phyloP scores from a whole-genome alignment of 2,797 vertebrate species.

The Schizopygopsis malacanthus region DNA sequence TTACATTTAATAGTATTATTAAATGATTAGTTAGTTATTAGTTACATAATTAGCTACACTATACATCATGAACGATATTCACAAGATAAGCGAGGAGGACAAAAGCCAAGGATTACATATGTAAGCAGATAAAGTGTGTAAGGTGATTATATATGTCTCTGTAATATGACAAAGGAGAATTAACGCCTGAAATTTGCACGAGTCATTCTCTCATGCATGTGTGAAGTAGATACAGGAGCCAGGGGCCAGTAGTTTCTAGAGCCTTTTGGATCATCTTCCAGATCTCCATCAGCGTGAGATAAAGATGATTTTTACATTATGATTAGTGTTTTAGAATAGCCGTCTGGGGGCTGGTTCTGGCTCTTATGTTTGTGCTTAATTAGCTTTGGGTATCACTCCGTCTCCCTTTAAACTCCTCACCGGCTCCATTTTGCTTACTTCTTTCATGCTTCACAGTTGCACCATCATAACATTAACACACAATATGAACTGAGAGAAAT shows the following conservation, averaged over 20 bases:
- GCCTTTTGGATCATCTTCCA: slow-evolving; percentile 41
- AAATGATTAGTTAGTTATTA: background rate
- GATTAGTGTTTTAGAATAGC: slow-evolving; percentile 50
- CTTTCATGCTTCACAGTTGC: slow-evolving; percentile 23
- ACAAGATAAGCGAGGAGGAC: background rate
- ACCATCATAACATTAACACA: slow-evolving; percentile 26
- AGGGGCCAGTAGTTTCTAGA: slow-evolving; percentile 27
- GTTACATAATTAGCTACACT: background rate
- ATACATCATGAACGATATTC: background rate
- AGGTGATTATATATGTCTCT: slow-evolving; percentile 75
- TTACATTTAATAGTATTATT: background rate
- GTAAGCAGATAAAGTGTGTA: slow-evolving; percentile 75
- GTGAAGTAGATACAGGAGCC: background rate
- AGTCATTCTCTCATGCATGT: background rate
- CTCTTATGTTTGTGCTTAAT: slow-evolving; percentile 53
- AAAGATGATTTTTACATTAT: slow-evolving; percentile 51
- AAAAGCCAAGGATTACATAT: slow-evolving; percentile 68
- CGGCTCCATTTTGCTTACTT: slow-evolving; percentile 27
- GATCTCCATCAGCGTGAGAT: slow-evolving; percentile 42
- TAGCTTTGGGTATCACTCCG: slow-evolving; percentile 45
- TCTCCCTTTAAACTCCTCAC: slow-evolving; percentile 35
- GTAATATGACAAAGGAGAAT: slow-evolving; percentile 47
- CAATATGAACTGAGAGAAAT: slow-evolving; percentile 2
- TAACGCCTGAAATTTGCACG: slow-evolving; percentile 2
- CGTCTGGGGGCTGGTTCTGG: slow-evolving; percentile 15